Evolutionary conservation across 2,888 invertebrate genomes (phyloP).

Genomic region (Xestobium rufovillosum): DNA sequence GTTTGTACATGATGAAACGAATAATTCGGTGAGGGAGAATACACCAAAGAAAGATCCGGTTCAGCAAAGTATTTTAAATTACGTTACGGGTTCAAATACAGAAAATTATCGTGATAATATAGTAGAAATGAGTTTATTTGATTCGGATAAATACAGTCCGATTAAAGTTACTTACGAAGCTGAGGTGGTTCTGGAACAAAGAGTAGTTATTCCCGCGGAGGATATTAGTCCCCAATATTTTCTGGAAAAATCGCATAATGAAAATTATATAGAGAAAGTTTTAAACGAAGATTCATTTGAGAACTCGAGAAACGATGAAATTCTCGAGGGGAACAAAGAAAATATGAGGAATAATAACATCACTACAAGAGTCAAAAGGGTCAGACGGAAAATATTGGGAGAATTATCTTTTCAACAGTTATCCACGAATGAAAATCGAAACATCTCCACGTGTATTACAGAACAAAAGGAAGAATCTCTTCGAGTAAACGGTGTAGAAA

Average conservation of each 20-base stretch:
- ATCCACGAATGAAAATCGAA: too few relatives aligned
- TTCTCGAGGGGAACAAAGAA: background rate
- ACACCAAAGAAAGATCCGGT: conserved; percentile 9
- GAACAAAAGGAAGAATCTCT: too few relatives aligned
- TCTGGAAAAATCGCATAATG: too few relatives aligned
- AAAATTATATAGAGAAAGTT: conserved; percentile 7
- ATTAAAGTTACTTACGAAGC: conserved; percentile 16
- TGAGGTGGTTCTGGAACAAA: background rate
- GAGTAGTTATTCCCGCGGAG: too few relatives aligned
- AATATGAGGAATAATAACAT: conserved; percentile 5
- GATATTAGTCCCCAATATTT: too few relatives aligned
- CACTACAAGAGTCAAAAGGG: background rate
- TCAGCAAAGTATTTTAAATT: conserved; percentile 22
- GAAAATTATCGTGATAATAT: conserved; percentile 9
- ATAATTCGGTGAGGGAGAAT: conserved; percentile 1
- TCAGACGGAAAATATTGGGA: conserved; percentile 16
- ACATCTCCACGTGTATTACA: too few relatives aligned
- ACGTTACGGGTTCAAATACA: conserved; percentile 10
- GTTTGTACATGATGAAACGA: conserved; percentile 17
- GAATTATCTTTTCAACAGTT: too few relatives aligned
- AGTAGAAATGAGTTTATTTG: conserved; percentile 20
- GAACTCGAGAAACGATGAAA: conserved; percentile 6
- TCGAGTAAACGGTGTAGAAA: too few relatives aligned
- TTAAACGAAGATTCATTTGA: conserved; percentile 9
- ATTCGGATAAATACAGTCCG: conserved; percentile 21